Evolutionary conservation across 2,797 vertebrate species (phyloP).

Genomic region (Limnodromus scolopaceus): DNA sequence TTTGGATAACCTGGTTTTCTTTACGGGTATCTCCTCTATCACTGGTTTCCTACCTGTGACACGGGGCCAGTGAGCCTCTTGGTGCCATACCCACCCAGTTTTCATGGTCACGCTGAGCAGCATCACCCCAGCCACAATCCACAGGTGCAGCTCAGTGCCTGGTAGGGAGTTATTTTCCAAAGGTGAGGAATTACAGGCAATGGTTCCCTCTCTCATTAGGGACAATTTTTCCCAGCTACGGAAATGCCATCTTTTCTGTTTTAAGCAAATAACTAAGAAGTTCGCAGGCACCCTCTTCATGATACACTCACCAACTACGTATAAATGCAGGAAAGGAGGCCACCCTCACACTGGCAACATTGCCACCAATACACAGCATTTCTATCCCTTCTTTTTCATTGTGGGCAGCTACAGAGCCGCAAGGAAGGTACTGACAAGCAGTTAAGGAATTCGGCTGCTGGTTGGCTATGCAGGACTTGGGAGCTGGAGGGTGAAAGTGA

Average conservation of each 20-base stretch:
- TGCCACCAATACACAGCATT: background rate
- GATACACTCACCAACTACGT: accelerated
- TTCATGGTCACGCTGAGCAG: background rate
- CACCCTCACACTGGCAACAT: background rate
- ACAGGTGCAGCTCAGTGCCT: background rate
- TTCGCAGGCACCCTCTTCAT: background rate
- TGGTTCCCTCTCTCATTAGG: background rate
- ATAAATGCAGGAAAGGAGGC: background rate
- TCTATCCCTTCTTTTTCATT: background rate
- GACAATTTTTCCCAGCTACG: background rate
- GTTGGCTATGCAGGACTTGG: conserved; percentile 6
- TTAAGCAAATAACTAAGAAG: background rate
- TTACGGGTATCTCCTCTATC: background rate
- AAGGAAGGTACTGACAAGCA: conserved; percentile 15
- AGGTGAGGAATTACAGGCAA: background rate
- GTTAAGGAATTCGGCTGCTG: conserved; percentile 25
- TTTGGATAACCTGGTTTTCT: accelerated
- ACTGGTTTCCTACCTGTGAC: background rate
- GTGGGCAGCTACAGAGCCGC: background rate
- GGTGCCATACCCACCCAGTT: background rate
- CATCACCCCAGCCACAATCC: background rate
- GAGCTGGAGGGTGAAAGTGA: conserved; percentile 59
- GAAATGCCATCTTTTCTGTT: background rate
- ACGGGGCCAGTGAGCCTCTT: background rate
- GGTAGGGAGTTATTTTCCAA: background rate